phyloP scores from a whole-genome alignment of 2,797 vertebrate species.

The Tenualosa ilisha region DNA sequence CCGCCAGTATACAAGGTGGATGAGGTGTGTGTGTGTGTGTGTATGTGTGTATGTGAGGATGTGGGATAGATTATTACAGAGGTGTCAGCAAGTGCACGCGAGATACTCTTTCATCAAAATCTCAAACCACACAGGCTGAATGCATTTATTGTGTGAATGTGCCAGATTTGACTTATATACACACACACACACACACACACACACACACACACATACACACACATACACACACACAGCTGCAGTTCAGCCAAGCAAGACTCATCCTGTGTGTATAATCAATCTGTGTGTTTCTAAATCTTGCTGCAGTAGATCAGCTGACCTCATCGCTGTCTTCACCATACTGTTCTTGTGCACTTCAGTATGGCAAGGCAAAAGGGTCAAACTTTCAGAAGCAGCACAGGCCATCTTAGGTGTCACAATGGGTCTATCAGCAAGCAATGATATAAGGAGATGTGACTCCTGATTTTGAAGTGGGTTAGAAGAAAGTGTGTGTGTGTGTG shows the following conservation, averaged over 20 bases:
- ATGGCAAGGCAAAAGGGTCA: not conserved
- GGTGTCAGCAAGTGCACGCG: conserved; percentile 27
- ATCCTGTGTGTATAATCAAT: conserved; percentile 12
- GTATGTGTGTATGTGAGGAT: conserved; percentile 22
- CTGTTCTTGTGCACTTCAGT: not conserved
- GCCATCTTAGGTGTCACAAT: not conserved
- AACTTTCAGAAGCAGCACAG: not conserved
- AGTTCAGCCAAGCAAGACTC: conserved; percentile 14
- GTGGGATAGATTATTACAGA: not conserved
- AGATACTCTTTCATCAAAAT: conserved; percentile 44
- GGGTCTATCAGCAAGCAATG: not conserved
- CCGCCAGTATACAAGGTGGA: not conserved
- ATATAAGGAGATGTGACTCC: not conserved
- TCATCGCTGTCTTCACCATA: not conserved
- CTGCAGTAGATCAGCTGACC: not conserved
- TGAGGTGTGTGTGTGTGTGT: conserved; percentile 21
- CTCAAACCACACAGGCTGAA: conserved; percentile 26
- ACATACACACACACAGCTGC: not conserved
- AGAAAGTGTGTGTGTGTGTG: not conserved
- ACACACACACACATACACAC: not conserved
- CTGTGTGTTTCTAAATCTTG: not conserved
- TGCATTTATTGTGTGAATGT: conserved; percentile 28
- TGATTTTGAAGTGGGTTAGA: not conserved
- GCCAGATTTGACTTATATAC: not conserved
- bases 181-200: too few relatives aligned